A percentile compares a stretch with the other conserved stretches of the same genome.
phyloP scores from a whole-genome alignment of 2,113 vertebrate genomes.

The Anolis sagrei region DNA sequence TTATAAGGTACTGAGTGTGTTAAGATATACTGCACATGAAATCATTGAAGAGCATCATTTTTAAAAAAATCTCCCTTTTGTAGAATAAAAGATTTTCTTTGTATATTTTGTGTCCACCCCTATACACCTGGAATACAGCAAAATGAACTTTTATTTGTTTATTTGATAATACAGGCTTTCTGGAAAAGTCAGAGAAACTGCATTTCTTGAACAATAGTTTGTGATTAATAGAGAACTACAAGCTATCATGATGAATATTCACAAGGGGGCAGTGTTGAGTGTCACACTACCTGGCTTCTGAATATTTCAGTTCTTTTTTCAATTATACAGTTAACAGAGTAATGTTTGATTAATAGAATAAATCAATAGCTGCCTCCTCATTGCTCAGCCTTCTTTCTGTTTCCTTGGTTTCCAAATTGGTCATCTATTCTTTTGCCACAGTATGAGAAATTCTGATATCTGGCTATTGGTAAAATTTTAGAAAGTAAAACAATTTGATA shows the following conservation, averaged over 20 bases:
- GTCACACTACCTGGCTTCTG: conserved; percentile 44
- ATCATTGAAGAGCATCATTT: neutral
- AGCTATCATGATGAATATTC: conserved; percentile 47
- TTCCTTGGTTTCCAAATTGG: conserved; percentile 30
- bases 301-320: conserved; percentile 25
- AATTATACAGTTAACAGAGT: neutral
- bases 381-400: neutral
- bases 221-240: neutral
- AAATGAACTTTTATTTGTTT: neutral
- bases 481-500: neutral
- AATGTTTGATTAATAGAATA: conserved; percentile 21
- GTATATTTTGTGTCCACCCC: neutral
- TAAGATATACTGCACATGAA: neutral
- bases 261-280: conserved; percentile 69
- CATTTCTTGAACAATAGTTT: neutral
- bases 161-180: neutral
- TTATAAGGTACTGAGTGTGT: conserved; percentile 17
- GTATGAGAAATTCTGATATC: conserved; percentile 7
- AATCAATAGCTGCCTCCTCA: neutral
- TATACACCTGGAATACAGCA: neutral
- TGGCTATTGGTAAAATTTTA: conserved; percentile 11
- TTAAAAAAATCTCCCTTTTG: neutral
- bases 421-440: conserved; percentile 48
- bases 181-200: conserved; percentile 18
- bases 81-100: neutral